Base-by-base conservation (phyloP, 2,888 invertebrate genomes). In the Abscondita cerata region DNA sequence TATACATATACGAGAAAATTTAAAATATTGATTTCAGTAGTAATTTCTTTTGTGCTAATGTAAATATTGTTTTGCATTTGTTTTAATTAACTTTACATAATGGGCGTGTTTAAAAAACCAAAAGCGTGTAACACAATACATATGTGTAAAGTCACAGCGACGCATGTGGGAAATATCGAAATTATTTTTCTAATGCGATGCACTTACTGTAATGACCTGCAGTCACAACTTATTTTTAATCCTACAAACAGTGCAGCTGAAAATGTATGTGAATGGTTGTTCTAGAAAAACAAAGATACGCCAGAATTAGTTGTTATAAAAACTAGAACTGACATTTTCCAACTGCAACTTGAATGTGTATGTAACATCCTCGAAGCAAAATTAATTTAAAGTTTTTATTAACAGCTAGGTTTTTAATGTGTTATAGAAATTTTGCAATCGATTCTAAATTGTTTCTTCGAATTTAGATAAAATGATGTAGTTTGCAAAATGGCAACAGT, bases 1-100 rank as follows among this genome's bases (percentile, higher is more conserved):
- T n/a, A n/a, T n/a, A n/a, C n/a, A n/a, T n/a, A n/a, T n/a, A n/a
- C 66, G 67, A 66, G 68, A 66, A 65, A 68, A 67, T 68, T 69
- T 48, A 64, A 62, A 65, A 65, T 69, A 66, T 61, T 59, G 54
- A 48, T 50, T 56, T 58, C 56, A 44, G 40, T 46, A 16, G 40
- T 19, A 51, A 64, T 56, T 61, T 53, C 57, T 13, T 46, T 34
- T 47, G 52, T 47, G 15, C 48, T 36, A 59, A 40, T 47, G 59
- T 62, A 57, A 50, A 51, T 58, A 8, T 44, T 44, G n/a, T 6
- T 19, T 18, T 44, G 8, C 18, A 18, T 18, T 18, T 16, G 11
- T 44, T n/a, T 19, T 11, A 18, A 44, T 3, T 44, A 40, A 12
- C 12, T 40, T 40, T 12, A 40, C 12, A 13, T 15, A 25, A 25